Percentiles rank a stretch among this genome's conserved stretches.
Conservation (phyloP, 2,797 vertebrate genomes). For the Phrynocephalus guinanensis region DNA sequence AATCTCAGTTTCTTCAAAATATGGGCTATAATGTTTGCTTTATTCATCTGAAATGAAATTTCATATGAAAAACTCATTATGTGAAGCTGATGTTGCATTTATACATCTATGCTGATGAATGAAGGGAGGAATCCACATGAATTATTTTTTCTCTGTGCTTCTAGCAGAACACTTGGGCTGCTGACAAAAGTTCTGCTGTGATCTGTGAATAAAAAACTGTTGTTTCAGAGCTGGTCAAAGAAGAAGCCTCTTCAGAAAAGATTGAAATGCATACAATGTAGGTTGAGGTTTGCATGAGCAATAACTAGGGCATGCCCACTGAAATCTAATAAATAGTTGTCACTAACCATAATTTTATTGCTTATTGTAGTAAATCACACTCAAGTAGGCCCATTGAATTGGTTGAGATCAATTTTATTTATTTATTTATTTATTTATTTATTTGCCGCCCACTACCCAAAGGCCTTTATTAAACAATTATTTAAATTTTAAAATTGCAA, state of each 20-base stretch:
- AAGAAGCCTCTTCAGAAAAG: background rate
- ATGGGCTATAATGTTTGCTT: constrained; percentile 26
- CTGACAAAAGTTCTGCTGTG: background rate
- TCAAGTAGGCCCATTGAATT: too few species aligned
- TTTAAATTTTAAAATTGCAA: too few species aligned
- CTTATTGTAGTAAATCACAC: too few species aligned
- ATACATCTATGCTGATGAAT: constrained; percentile 22
- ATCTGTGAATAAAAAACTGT: background rate
- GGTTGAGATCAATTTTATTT: too few species aligned
- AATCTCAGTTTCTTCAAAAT: constrained; percentile 41
- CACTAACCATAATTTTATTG: too few species aligned
- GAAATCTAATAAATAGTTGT: background rate
- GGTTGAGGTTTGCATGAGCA: background rate
- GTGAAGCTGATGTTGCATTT: constrained; percentile 15
- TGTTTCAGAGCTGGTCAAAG: background rate
- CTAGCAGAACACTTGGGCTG: background rate
- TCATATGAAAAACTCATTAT: constrained; percentile 34
- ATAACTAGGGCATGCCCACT: background rate
- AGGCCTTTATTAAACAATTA: too few species aligned
- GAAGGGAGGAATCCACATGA: background rate
- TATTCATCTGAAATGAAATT: constrained; percentile 31
- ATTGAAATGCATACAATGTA: background rate
- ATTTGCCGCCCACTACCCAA: too few species aligned
- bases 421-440: too few species aligned
- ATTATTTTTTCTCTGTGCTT: background rate